A percentile compares a stretch with the other conserved stretches of the same genome.
phyloP scores from a whole-genome alignment of 2,888 invertebrate species.

The Eupelmus urozonus region DNA sequence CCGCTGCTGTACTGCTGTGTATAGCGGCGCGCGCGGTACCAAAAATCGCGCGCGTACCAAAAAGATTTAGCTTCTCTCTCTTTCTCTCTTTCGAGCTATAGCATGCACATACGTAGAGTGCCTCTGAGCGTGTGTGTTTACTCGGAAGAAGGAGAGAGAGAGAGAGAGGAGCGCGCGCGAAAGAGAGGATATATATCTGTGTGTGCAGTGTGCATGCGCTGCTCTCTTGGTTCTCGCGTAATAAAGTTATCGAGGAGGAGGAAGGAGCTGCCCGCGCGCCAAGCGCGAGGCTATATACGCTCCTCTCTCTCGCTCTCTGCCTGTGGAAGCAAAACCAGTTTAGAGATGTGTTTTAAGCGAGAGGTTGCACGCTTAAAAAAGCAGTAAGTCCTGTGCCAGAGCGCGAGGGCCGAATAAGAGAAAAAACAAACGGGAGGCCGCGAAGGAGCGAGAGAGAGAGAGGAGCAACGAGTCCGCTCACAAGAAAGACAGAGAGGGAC shows the following conservation, averaged over 20 bases:
- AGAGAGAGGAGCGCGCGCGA: not conserved
- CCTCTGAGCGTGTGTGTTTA: too few relatives aligned
- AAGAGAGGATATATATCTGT: too few relatives aligned
- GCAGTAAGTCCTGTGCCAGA: constrained; percentile 51
- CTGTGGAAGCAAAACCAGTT: constrained; percentile 61
- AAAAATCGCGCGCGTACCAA: too few relatives aligned
- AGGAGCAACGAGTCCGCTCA: too few relatives aligned
- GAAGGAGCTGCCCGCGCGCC: constrained; percentile 15
- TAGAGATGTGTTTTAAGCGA: constrained; percentile 64
- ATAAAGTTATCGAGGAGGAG: constrained; percentile 59
- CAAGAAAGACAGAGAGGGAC: constrained; percentile 11
- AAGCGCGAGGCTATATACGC: too few relatives aligned
- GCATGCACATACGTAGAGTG: too few relatives aligned
- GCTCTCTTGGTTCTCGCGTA: constrained; percentile 55
- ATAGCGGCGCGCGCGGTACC: too few relatives aligned
- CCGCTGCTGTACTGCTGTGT: too few relatives aligned
- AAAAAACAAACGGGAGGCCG: constrained; percentile 5
- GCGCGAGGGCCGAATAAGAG: constrained; percentile 22
- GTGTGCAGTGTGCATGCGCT: not conserved
- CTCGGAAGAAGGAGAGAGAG: too few relatives aligned
- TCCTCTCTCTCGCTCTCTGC: too few relatives aligned
- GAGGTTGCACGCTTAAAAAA: constrained; percentile 62
- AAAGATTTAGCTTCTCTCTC: too few relatives aligned
- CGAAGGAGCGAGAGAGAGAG: constrained; percentile 4
- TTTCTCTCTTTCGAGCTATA: too few relatives aligned